Conservation (phyloP, 2,113 vertebrate species). For the Nothocercus julius region DNA sequence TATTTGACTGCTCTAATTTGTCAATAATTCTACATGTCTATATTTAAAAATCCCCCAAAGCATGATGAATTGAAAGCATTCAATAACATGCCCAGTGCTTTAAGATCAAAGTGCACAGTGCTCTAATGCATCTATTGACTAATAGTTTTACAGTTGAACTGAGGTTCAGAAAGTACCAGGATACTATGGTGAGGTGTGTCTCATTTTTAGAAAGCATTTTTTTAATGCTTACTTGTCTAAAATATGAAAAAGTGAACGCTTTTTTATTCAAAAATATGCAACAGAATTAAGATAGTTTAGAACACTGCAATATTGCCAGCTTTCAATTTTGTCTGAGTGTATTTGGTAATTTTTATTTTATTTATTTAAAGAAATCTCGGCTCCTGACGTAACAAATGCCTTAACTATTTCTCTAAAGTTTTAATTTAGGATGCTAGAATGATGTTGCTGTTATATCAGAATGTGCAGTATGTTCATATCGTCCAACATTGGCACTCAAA, state of each 20-base stretch:
- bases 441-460: neutral
- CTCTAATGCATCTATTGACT: neutral
- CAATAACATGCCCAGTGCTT: neutral
- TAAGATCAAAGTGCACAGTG: neutral
- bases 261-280: neutral
- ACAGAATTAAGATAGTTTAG: neutral
- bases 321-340: neutral
- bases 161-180: neutral
- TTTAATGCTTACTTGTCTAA: neutral
- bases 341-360: neutral
- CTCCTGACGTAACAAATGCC: neutral
- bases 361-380: neutral
- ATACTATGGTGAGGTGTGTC: neutral
- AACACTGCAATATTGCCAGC: neutral
- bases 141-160: neutral
- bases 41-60: conserved; percentile 7
- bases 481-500: neutral
- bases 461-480: neutral
- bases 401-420: neutral
- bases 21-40: neutral
- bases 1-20: conserved; percentile 18
- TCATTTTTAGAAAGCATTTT: neutral
- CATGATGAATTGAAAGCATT: neutral
- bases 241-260: neutral
- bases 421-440: neutral